Evolutionary conservation across 2,797 vertebrate species (phyloP).

Genomic region (Pseudotriccus pelzelni): DNA sequence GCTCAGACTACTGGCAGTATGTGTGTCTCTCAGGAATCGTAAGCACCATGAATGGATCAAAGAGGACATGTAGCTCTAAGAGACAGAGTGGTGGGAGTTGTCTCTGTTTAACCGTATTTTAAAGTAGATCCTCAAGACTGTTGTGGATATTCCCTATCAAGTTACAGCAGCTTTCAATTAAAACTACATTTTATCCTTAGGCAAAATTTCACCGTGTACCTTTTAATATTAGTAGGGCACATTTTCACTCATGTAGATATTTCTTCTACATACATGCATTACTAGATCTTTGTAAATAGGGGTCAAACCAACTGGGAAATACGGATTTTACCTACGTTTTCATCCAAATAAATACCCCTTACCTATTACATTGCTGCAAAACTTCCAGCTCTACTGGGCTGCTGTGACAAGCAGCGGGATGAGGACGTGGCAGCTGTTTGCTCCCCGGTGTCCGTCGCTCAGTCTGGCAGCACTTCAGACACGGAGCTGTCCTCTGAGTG

Average conservation of each 20-base stretch:
- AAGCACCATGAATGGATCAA: conserved; percentile 58
- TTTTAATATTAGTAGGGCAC: conserved; percentile 49
- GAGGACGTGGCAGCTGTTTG: background rate
- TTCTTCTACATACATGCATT: background rate
- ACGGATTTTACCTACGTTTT: background rate
- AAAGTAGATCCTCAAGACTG: conserved; percentile 55
- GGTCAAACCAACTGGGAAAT: conserved; percentile 33
- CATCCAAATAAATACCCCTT: background rate
- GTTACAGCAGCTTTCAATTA: conserved; percentile 71
- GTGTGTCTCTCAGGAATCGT: conserved; percentile 6
- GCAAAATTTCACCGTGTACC: conserved; percentile 58
- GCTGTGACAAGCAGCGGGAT: background rate
- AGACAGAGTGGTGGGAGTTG: conserved; percentile 52
- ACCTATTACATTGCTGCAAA: background rate
- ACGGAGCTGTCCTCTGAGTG: background rate
- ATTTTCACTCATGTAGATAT: conserved; percentile 32
- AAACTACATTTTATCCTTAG: conserved; percentile 64
- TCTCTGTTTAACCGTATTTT: conserved; percentile 52
- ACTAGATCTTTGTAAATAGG: conserved; percentile 2
- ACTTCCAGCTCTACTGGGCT: background rate
- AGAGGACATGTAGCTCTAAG: conserved; percentile 41
- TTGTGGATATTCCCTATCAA: conserved; percentile 64
- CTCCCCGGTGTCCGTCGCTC: background rate
- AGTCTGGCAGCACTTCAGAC: background rate
- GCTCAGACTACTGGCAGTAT: conserved; percentile 26